phyloP scores from a whole-genome alignment of 2,888 invertebrate genomes.

The Watsonalla binaria region DNA sequence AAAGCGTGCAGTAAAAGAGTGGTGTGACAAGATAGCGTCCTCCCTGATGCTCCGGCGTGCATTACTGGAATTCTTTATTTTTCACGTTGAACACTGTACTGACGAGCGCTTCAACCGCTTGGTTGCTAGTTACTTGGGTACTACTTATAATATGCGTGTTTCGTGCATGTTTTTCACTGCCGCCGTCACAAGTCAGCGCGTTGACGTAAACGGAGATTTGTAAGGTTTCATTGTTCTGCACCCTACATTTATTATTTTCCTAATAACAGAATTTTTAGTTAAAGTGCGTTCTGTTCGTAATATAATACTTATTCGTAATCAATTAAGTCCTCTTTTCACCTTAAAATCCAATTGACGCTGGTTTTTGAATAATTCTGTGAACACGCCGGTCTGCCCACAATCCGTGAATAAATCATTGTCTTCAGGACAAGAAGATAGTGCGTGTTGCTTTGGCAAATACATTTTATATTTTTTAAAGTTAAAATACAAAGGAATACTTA shows the following conservation, averaged over 20 bases:
- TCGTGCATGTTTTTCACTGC: no score
- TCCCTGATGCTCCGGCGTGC: conserved; percentile 51
- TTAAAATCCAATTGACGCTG: no score
- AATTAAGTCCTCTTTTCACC: conserved; percentile 12
- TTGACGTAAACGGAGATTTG: no score
- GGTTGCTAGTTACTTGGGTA: no score
- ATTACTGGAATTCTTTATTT: conserved; percentile 63
- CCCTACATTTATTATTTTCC: no score
- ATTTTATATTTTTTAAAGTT: conserved; percentile 51
- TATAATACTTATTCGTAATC: no score
- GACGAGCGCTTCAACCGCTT: conserved; percentile 33
- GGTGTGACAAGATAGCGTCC: conserved; percentile 66
- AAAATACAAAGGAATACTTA: conserved; percentile 29
- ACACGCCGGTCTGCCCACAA: conserved; percentile 36
- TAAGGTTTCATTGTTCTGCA: no score
- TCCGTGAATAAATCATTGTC: conserved; percentile 64
- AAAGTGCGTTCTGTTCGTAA: no score
- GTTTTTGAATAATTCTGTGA: conserved; percentile 19
- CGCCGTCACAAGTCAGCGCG: no score
- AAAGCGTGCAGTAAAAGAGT: conserved; percentile 54
- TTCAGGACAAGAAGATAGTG: conserved; percentile 62
- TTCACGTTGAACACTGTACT: conserved; percentile 31
- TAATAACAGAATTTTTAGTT: no score
- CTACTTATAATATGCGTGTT: no score
- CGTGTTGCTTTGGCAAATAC: conserved; percentile 65